These are phyloP conservation scores for Episyrphus balteatus DNA, from an alignment of 1,140 invertebrate species.

Conservation along the genomic window DNA sequence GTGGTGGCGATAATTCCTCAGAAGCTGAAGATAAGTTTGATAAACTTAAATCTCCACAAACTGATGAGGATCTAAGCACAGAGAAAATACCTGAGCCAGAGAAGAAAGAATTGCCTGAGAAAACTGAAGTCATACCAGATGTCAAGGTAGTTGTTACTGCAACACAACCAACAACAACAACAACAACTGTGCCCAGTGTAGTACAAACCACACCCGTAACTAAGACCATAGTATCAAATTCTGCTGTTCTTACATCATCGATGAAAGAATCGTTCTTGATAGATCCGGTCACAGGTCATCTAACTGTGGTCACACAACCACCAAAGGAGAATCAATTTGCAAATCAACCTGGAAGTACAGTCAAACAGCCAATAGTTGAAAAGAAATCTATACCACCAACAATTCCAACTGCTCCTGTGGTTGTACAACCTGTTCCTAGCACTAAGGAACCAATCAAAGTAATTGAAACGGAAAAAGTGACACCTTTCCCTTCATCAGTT, in stretches of 20 bases:
- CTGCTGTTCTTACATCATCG: slow-evolving; percentile 6
- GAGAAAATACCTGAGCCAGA: neutral
- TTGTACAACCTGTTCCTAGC: neutral
- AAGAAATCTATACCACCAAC: slow-evolving; percentile 6
- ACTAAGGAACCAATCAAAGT: slow-evolving; percentile 8
- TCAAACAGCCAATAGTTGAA: slow-evolving; percentile 7
- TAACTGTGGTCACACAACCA: slow-evolving; percentile 55
- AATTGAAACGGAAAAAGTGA: slow-evolving; percentile 16
- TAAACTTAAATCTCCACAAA: neutral
- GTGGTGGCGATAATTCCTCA: neutral
- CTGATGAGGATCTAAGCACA: neutral
- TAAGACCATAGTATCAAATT: neutral
- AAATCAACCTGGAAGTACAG: slow-evolving; percentile 11
- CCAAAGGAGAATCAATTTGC: slow-evolving; percentile 49
- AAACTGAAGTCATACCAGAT: slow-evolving; percentile 10
- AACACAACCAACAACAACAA: slow-evolving; percentile 2
- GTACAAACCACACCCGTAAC: slow-evolving; percentile 17
- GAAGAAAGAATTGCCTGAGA: neutral
- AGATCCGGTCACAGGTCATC: slow-evolving; percentile 64
- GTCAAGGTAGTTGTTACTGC: slow-evolving; percentile 7
- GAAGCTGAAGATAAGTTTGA: neutral
- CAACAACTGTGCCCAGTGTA: slow-evolving; percentile 22
- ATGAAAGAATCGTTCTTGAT: slow-evolving; percentile 37
- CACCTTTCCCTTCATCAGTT: neutral
- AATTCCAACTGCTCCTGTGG: slow-evolving; percentile 1